Percentiles rank a stretch among this genome's conserved stretches.
phyloP scores from a whole-genome alignment of 35 echinoderm and acorn worm genomes.

The Anneissia japonica region DNA sequence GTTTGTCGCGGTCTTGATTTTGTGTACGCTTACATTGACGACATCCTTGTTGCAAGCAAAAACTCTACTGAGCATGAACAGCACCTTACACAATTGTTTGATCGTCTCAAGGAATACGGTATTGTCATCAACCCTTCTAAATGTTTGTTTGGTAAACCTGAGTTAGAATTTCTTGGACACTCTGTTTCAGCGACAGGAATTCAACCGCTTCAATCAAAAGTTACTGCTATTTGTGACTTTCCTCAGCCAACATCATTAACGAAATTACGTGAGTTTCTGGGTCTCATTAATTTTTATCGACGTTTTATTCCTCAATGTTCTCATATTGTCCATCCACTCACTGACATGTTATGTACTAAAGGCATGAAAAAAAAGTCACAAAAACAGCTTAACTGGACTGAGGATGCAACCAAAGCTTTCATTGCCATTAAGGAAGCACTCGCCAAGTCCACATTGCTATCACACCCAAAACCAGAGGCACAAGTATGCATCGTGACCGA shows the following conservation, averaged over 20 bases:
- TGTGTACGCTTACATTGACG: slow-evolving; percentile 32
- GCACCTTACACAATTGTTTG: slow-evolving; percentile 4
- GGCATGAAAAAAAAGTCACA: slow-evolving; percentile 13
- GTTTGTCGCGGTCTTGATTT: slow-evolving; percentile 8
- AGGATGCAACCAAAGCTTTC: slow-evolving; percentile 6
- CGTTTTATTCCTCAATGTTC: slow-evolving; percentile 48
- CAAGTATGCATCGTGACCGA: not conserved
- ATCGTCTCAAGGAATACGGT: not conserved
- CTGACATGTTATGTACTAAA: slow-evolving; percentile 22
- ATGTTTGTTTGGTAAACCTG: not conserved
- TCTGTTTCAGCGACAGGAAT: slow-evolving; percentile 4
- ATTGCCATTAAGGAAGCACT: slow-evolving; percentile 9
- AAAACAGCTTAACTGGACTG: not conserved
- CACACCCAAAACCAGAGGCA: slow-evolving; percentile 6
- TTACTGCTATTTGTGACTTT: slow-evolving; percentile 23
- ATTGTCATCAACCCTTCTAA: slow-evolving; percentile 4
- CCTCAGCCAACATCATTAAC: not conserved
- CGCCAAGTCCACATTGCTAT: slow-evolving; percentile 12
- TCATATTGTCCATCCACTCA: slow-evolving; percentile 33
- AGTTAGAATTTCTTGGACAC: slow-evolving; percentile 14
- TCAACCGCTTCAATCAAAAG: slow-evolving; percentile 9
- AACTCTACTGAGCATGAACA: not conserved
- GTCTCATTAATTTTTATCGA: slow-evolving; percentile 49
- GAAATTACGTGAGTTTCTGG: slow-evolving; percentile 11
- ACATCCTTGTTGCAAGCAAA: slow-evolving; percentile 11